Evolutionary conservation across 2,113 vertebrate genomes (phyloP).

Genomic region (Erythrocebus patas): DNA sequence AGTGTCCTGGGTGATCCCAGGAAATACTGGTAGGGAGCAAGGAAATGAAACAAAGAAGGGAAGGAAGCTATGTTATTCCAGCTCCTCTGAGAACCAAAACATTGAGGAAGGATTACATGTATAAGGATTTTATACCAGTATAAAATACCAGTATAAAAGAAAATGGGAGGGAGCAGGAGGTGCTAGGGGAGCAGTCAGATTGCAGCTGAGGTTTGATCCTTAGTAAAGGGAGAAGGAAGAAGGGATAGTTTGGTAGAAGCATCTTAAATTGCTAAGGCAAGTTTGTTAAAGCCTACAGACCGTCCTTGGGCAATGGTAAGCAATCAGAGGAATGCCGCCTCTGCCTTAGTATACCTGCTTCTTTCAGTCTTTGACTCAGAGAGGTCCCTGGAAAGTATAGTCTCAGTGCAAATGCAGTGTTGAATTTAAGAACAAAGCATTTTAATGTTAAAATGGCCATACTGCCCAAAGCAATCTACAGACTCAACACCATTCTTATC

Average conservation of each 20-base stretch:
- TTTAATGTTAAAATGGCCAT: too few relatives aligned
- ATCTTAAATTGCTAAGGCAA: not conserved
- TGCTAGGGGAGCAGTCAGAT: not conserved
- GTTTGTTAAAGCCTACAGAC: not conserved
- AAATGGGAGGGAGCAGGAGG: not conserved
- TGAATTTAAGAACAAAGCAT: not conserved
- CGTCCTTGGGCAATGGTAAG: not conserved
- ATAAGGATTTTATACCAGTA: not conserved
- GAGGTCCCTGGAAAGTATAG: accelerated
- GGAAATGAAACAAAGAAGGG: not conserved
- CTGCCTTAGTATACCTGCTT: accelerated
- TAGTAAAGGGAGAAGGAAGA: not conserved
- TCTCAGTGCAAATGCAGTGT: not conserved
- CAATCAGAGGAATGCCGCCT: accelerated
- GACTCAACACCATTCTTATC: too few relatives aligned
- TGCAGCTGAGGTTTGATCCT: too few relatives aligned
- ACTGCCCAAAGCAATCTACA: too few relatives aligned
- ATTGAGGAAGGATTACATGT: not conserved
- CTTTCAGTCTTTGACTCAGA: not conserved
- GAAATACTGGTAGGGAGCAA: not conserved
- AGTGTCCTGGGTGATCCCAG: not conserved
- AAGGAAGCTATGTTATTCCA: not conserved
- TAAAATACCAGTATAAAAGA: too few relatives aligned
- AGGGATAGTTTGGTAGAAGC: not conserved
- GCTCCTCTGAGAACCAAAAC: not conserved